A percentile compares a stretch with the other conserved stretches of the same genome.
Evolutionary conservation across 1,140 invertebrate genomes (phyloP).

Genomic region (Caenorhabditis tropicalis): DNA sequence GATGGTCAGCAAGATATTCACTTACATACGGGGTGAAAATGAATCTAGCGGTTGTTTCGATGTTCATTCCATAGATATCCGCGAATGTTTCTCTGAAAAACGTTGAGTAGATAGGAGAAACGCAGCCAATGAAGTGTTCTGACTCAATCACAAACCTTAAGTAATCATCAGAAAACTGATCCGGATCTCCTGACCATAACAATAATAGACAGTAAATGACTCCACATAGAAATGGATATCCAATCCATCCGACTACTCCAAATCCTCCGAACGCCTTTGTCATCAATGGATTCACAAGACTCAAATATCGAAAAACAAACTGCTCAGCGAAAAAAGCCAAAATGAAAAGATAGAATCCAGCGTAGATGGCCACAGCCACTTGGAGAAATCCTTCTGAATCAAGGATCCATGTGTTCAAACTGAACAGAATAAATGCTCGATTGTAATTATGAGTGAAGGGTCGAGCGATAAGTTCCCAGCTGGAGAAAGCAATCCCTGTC

Average conservation of each 20-base stretch:
- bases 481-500: not conserved
- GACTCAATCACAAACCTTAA: not conserved
- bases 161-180: not conserved
- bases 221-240: not conserved
- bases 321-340: not conserved
- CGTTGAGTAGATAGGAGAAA: too few species aligned
- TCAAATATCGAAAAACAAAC: not conserved
- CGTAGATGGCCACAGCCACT: not conserved
- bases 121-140: too few species aligned
- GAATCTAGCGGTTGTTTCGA: not conserved
- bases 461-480: not conserved
- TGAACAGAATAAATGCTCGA: not conserved
- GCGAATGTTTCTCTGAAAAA: not conserved
- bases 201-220: not conserved
- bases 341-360: not conserved
- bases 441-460: conserved; percentile 2
- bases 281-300: not conserved
- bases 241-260: not conserved
- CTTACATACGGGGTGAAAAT: not conserved
- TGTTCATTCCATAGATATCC: not conserved
- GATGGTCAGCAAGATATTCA: not conserved
- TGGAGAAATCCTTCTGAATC: not conserved
- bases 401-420: not conserved
- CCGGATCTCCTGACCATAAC: not conserved
- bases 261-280: not conserved